These are phyloP conservation scores for Trematocara variabile DNA, from an alignment of 2,113 vertebrate species.

Conservation along the genomic window DNA sequence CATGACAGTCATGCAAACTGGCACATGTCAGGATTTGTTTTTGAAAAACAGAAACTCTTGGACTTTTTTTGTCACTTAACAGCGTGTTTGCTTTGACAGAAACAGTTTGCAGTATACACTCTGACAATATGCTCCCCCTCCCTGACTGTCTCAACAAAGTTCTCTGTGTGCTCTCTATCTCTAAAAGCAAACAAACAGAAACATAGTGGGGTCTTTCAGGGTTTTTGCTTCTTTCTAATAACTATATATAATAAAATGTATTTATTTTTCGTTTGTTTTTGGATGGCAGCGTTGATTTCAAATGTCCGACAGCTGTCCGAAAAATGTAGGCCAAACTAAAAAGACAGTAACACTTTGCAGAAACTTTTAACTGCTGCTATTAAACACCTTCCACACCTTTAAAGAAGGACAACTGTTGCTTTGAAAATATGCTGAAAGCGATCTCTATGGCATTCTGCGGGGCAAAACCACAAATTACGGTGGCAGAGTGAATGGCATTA, in stretches of 20 bases:
- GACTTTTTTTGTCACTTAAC: neutral
- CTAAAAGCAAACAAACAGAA: neutral
- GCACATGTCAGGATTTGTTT: neutral
- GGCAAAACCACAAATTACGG: conserved; percentile 62
- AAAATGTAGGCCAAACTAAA: neutral
- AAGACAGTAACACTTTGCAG: neutral
- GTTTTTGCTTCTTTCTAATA: neutral
- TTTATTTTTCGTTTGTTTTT: neutral
- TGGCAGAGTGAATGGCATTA: conserved; percentile 48
- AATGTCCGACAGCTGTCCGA: neutral
- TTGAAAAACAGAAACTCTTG: neutral
- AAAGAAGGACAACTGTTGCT: conserved; percentile 24
- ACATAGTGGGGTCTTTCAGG: neutral
- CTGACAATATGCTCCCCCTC: neutral
- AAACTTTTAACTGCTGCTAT: neutral
- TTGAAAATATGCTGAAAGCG: conserved; percentile 51
- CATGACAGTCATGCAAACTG: neutral
- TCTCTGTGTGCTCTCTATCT: neutral
- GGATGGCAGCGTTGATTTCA: neutral
- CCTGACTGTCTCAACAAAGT: neutral
- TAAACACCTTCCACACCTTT: conserved; percentile 33
- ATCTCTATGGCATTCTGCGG: conserved; percentile 45
- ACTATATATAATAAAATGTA: neutral
- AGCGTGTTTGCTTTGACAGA: neutral
- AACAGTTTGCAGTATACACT: neutral